Evolutionary conservation across 2,113 vertebrate species (phyloP).

Genomic region (Microcebus lehilahytsara): DNA sequence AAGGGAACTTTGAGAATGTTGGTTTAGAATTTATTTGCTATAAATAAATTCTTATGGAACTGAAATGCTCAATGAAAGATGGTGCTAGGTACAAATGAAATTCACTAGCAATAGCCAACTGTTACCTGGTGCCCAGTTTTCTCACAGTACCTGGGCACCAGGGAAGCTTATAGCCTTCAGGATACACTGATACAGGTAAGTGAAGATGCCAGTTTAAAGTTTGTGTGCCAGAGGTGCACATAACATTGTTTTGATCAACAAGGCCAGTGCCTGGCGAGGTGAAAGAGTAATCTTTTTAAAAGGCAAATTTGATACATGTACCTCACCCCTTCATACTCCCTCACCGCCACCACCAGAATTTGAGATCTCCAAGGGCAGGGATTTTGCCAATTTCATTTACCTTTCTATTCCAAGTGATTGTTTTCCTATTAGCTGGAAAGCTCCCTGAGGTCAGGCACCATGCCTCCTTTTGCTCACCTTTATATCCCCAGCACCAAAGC

Average conservation of each 20-base stretch:
- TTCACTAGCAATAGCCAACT: not conserved
- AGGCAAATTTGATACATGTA: constrained; percentile 34
- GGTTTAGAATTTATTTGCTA: not conserved
- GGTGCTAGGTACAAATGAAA: not conserved
- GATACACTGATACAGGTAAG: not conserved
- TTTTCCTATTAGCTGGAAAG: not conserved
- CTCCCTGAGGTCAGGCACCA: not conserved
- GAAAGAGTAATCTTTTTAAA: constrained; percentile 37
- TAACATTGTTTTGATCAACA: not conserved
- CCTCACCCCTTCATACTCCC: not conserved
- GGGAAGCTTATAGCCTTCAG: constrained; percentile 28
- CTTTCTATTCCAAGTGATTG: not conserved
- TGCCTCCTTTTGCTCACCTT: not conserved
- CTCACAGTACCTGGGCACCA: not conserved
- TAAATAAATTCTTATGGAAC: not conserved
- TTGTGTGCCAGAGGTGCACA: constrained; percentile 26
- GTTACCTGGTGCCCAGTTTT: constrained; percentile 1
- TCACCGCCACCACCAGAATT: not conserved
- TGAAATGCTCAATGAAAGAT: not conserved
- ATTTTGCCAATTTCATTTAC: not conserved
- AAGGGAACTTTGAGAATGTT: constrained; percentile 2
- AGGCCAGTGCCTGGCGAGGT: not conserved
- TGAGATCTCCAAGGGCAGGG: not conserved
- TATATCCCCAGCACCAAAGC: not conserved
- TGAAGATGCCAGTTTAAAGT: constrained; percentile 5